phyloP scores from a whole-genome alignment of 2,888 invertebrate genomes.

The Eremobia ochroleuca region DNA sequence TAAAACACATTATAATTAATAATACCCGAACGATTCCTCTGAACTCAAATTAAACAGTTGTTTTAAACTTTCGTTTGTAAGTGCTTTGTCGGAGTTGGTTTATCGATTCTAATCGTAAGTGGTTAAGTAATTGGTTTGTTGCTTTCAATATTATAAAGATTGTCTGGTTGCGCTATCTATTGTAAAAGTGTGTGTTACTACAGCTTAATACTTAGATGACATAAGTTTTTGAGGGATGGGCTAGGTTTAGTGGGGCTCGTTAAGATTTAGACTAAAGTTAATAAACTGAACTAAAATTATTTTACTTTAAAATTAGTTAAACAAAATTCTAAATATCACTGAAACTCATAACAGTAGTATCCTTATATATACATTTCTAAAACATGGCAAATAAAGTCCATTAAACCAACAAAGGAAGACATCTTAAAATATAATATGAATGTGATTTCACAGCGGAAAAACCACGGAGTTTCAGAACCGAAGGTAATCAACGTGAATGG shows the following conservation, averaged over 20 bases:
- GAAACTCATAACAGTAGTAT: not conserved
- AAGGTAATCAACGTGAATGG: slow-evolving; percentile 49
- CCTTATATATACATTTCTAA: not conserved
- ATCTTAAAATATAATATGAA: slow-evolving; percentile 47
- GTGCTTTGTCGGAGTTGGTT: slow-evolving; percentile 29
- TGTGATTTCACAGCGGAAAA: slow-evolving; percentile 44
- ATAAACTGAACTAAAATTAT: not conserved
- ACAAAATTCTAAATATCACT: not conserved
- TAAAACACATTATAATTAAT: slow-evolving; percentile 56
- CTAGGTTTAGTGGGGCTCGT: not conserved
- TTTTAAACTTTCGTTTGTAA: slow-evolving; percentile 28
- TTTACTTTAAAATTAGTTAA: not conserved
- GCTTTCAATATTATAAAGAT: not conserved
- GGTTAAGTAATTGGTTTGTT: slow-evolving; percentile 26
- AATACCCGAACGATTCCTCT: slow-evolving; percentile 32
- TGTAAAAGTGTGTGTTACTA: not conserved
- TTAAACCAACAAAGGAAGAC: slow-evolving; percentile 37
- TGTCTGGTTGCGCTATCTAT: not conserved
- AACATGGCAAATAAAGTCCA: slow-evolving; percentile 11
- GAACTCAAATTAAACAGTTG: slow-evolving; percentile 53
- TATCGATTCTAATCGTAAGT: slow-evolving; percentile 27
- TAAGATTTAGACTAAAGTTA: not conserved
- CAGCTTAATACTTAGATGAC: not conserved
- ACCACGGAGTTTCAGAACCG: slow-evolving; percentile 16
- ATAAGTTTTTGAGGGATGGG: not conserved